Evolutionary conservation across 2,888 invertebrate species (phyloP), one percentile per base, ranked within the genome.

Genomic region (Proisotoma minuta): DNA sequence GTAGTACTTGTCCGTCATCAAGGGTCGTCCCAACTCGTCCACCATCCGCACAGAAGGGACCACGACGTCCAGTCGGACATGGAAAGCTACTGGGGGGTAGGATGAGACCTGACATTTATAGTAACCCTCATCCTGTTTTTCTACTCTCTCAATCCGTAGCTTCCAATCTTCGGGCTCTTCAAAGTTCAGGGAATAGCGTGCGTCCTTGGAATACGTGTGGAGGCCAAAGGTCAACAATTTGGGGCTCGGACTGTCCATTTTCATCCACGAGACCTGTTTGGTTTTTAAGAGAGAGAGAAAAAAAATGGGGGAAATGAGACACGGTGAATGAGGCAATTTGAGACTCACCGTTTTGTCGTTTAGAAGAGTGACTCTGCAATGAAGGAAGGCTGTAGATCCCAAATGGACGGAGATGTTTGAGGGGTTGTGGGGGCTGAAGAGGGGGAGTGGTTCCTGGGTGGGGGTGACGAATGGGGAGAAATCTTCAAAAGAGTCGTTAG

Each of bases 1-100:
- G 81, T 89, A 89, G 78, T 87, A 87, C 79, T 88, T 89, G 79
- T 89, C 88, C 66, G 85, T 85, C 0, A 88, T 84, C n/a, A n/a
- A n/a, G 40, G 86, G 83, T 29, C 85, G 83, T 18, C 89, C 89
- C 72, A 88, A 83, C 75, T 88, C 88, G 76, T 89, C 90, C 51
- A 88, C 84, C 73, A 90, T 89, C 76, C 87, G 87, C 75, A 89
- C 87, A 76, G 85, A 86, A 75, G 90, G 89, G 76, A 89, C 90
- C 90, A 72, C 69, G 48, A 74, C 70, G 43, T 62, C 67, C 52
- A 74, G 70, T 59, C 67, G 64, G 62, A 74, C 69, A 29, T 68
- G 70, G 49, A 74, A 68, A 34, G 75, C 72, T 49, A 70, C 70
- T 27, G 75, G 75, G 26, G 75, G 75, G 64, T 75, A 75, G 23